These are phyloP conservation scores for Phortica variegata DNA, from an alignment of 1,140 invertebrate species.

Conservation along the genomic window DNA sequence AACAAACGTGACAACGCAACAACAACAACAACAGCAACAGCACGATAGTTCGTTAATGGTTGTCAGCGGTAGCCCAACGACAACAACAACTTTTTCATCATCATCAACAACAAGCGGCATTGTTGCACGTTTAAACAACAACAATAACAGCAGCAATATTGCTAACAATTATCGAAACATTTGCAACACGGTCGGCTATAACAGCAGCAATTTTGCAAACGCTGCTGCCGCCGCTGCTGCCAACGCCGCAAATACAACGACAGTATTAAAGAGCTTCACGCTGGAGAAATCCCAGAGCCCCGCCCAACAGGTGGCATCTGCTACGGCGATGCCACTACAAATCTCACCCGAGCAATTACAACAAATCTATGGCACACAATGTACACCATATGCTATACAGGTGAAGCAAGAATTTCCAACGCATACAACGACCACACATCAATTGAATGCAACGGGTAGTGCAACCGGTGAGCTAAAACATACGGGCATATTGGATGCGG, in stretches of 20 bases:
- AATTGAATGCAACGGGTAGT: slow-evolving; percentile 4
- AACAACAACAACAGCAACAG: slow-evolving; percentile 15
- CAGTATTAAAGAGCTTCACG: slow-evolving; percentile 23
- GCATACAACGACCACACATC: slow-evolving; percentile 26
- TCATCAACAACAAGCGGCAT: slow-evolving; percentile 6
- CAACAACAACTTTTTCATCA: slow-evolving; percentile 17
- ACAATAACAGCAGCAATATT: slow-evolving; percentile 10
- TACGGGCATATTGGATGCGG: slow-evolving; percentile 50
- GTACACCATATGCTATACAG: slow-evolving; percentile 57
- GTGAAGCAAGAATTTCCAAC: slow-evolving; percentile 59
- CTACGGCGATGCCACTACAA: slow-evolving; percentile 47
- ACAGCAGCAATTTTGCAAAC: slow-evolving; percentile 26
- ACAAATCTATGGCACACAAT: slow-evolving; percentile 53
- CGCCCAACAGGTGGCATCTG: slow-evolving; percentile 51
- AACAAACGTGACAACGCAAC: slow-evolving; percentile 12
- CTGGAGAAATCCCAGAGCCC: slow-evolving; percentile 57
- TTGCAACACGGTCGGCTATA: slow-evolving; percentile 3
- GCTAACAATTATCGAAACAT: not conserved
- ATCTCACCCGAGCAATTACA: slow-evolving; percentile 53
- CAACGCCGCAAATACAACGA: slow-evolving; percentile 41
- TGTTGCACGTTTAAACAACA: slow-evolving; percentile 7
- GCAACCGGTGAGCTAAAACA: slow-evolving; percentile 48
- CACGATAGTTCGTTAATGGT: no score
- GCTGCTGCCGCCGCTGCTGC: not conserved
- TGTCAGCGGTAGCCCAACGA: no score